A percentile compares a stretch with the other conserved stretches of the same genome.
These are phyloP conservation scores for Acanthiza pusilla DNA, from an alignment of 2,797 vertebrate genomes.

Conservation along the genomic window DNA sequence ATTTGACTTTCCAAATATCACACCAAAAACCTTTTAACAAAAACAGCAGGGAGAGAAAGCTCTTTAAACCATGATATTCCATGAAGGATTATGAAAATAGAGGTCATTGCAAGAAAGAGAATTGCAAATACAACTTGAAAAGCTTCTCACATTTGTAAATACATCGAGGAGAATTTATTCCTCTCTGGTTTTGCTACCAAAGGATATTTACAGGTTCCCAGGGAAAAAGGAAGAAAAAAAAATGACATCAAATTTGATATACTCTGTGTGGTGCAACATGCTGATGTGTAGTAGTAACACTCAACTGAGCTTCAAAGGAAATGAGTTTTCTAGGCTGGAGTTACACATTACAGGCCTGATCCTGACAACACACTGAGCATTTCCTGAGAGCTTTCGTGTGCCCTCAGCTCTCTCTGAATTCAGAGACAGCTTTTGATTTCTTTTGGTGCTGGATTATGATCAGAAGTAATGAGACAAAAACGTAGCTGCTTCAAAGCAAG, in stretches of 20 bases:
- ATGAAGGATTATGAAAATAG: slow-evolving; percentile 84
- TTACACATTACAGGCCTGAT: slow-evolving; percentile 40
- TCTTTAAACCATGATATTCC: slow-evolving; percentile 78
- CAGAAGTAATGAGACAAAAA: slow-evolving; percentile 38
- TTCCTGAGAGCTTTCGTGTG: neutral
- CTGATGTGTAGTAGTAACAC: slow-evolving; percentile 23
- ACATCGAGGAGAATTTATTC: slow-evolving; percentile 72
- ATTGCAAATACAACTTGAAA: slow-evolving; percentile 77
- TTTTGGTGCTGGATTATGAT: slow-evolving; percentile 29
- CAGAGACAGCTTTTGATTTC: slow-evolving; percentile 25
- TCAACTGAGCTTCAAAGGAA: slow-evolving; percentile 52
- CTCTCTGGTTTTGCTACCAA: slow-evolving; percentile 69
- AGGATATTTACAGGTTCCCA: slow-evolving; percentile 70
- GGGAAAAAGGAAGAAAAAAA: slow-evolving; percentile 59
- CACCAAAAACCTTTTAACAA: slow-evolving; percentile 80
- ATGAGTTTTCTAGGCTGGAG: slow-evolving; percentile 52
- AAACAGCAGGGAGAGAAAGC: slow-evolving; percentile 79
- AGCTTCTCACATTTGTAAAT: slow-evolving; percentile 79
- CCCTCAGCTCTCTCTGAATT: neutral
- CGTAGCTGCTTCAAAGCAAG: neutral
- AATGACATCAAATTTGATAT: slow-evolving; percentile 66
- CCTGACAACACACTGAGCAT: slow-evolving; percentile 32
- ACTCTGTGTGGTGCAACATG: slow-evolving; percentile 45
- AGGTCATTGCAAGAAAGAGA: slow-evolving; percentile 74
- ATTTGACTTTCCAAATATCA: slow-evolving; percentile 78